phyloP scores from a whole-genome alignment of 2,797 vertebrate genomes.

The Apodemus agrarius region DNA sequence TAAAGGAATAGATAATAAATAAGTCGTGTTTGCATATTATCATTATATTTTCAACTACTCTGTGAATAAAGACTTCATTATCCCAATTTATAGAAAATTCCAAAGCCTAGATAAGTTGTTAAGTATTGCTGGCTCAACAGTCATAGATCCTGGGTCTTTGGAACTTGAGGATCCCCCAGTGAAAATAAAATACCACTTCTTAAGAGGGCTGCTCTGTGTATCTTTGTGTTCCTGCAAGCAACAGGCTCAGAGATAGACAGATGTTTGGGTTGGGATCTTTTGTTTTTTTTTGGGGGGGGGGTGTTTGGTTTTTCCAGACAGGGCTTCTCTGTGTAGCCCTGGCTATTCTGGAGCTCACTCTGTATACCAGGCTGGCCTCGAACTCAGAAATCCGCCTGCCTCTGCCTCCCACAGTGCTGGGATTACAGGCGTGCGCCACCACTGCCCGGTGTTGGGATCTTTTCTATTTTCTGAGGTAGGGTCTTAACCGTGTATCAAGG shows the following conservation, averaged over 20 bases:
- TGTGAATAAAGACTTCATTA: constrained; percentile 14
- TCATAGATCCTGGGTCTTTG: constrained; percentile 1
- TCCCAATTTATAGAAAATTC: background rate
- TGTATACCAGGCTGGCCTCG: too few relatives aligned
- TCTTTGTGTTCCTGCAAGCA: background rate
- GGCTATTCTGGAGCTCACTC: too few relatives aligned
- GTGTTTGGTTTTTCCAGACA: too few relatives aligned
- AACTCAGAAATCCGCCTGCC: too few relatives aligned
- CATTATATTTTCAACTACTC: background rate
- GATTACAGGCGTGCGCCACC: too few relatives aligned
- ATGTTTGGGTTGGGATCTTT: background rate
- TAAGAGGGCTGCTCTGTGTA: background rate
- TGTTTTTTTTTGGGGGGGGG: too few relatives aligned
- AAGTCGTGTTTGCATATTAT: background rate
- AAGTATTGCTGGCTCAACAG: background rate
- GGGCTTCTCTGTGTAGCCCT: too few relatives aligned
- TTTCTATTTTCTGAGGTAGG: background rate
- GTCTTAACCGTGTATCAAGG: background rate
- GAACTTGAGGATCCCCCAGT: background rate
- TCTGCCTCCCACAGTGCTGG: too few relatives aligned
- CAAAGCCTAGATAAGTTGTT: background rate
- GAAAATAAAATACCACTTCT: background rate
- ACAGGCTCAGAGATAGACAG: background rate
- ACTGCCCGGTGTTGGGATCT: background rate
- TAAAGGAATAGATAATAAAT: background rate